Base-by-base conservation (phyloP, 2,113 vertebrate genomes). In the Megatriorchis doriae region DNA sequence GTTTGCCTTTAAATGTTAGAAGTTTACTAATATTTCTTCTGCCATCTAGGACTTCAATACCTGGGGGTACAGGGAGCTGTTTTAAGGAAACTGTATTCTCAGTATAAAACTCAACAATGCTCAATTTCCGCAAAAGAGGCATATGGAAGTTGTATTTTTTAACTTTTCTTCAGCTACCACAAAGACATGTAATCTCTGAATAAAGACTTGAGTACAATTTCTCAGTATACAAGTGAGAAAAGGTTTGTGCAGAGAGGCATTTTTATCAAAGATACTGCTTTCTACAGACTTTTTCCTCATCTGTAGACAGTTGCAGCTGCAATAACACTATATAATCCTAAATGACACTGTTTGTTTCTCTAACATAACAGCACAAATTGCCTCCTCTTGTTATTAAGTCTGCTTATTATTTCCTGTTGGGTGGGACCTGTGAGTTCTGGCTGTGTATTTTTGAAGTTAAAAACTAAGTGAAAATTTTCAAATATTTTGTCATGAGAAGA, bases 401-500 rank as follows among this genome's bases (percentile, higher is more conserved):
- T 77, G 62, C 31, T 96, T 94, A 94, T 81, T 91, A 95, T 82
- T 97, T 97, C 91, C 94, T 87, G 86, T 81, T 92, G 89, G 68
- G 78, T 87, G 81, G 83, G 56, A 72, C 47, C 72, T 40, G n/a
- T 22, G 13, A 91, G 62, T 36, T 85, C 17, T 48, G 59, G 27
- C 23, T 67, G 21, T 12, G 10, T 52, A 38, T 72, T 89, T 81
- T 70, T 63, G 7, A 86, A 88, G 32, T 43, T 79, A 84, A 58
- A 11, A 55, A 18, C 27, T 17, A 81, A 65, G 15, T 68, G 84
- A 29, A 70, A 66, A 42, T 65, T 68, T 82, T 73, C 13, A 66
- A 72, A 16, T 61, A 42, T 87, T 87, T 93, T 81, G 15, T 55
- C 32, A 31, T 3, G 22, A 86, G 43, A 27, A 67, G 32, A 82